Conservation (phyloP, 2,797 vertebrate species). For the Heteromormyrus szaboi region DNA sequence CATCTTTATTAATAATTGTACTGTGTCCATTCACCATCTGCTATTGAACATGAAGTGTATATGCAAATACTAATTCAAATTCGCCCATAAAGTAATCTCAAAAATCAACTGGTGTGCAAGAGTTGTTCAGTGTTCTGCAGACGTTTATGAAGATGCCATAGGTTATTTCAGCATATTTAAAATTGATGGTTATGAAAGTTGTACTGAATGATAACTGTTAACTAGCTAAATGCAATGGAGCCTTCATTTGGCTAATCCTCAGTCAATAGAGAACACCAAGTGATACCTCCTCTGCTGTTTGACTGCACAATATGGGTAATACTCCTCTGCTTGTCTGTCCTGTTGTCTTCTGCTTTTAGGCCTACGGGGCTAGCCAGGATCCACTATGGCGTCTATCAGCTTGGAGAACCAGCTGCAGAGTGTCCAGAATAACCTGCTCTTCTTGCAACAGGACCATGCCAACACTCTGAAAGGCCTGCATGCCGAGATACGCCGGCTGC, state of each 20-base stretch:
- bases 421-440: slow-evolving; percentile 93
- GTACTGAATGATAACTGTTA: neutral
- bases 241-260: neutral
- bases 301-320: neutral
- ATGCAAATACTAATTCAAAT: neutral
- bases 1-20: no score
- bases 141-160: neutral
- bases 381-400: slow-evolving; percentile 77
- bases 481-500: slow-evolving; percentile 83
- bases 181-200: neutral
- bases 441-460: slow-evolving; percentile 91
- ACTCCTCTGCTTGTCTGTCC: slow-evolving; percentile 1
- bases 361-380: slow-evolving; percentile 21
- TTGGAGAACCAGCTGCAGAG: slow-evolving; percentile 96
- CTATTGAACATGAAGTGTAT: neutral
- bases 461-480: slow-evolving; percentile 87
- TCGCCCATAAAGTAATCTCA: neutral
- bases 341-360: slow-evolving; percentile 28
- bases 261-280: neutral
- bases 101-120: neutral
- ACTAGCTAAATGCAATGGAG: neutral
- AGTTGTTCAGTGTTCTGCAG: neutral
- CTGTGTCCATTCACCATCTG: neutral
- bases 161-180: neutral
- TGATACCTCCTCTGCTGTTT: neutral